A percentile compares a stretch with the other conserved stretches of the same genome.
These are phyloP conservation scores for Xerus inauris DNA, from an alignment of 2,113 vertebrate genomes.

Conservation along the genomic window DNA sequence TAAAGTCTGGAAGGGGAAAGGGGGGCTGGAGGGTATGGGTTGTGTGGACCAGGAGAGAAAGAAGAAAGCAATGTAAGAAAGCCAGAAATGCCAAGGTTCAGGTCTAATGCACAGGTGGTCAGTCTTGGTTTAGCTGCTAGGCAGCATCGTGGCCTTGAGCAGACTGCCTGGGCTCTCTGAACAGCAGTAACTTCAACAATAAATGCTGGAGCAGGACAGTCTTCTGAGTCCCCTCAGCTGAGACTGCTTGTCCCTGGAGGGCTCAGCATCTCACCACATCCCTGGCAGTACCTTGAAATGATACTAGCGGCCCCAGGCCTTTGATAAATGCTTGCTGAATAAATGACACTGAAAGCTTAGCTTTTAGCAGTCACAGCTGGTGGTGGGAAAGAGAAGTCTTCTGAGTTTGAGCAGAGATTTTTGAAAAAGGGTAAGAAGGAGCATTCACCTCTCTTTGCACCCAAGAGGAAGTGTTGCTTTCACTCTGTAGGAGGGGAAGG, in stretches of 20 bases:
- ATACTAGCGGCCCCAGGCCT: not conserved
- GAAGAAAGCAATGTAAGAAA: not conserved
- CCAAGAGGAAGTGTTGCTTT: not conserved
- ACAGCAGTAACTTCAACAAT: not conserved
- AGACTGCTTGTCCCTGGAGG: not conserved
- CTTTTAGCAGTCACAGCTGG: not conserved
- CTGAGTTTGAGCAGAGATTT: not conserved
- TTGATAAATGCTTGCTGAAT: not conserved
- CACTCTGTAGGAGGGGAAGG: not conserved
- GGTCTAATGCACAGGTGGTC: fast-evolving
- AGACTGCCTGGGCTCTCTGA: not conserved
- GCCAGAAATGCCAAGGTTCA: too few species aligned
- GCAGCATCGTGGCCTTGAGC: too few species aligned
- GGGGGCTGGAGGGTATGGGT: too few species aligned
- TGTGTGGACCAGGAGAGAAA: not conserved
- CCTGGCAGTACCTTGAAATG: not conserved
- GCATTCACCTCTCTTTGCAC: too few species aligned
- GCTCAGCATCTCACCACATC: too few species aligned
- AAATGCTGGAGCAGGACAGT: not conserved
- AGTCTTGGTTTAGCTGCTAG: too few species aligned
- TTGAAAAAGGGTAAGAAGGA: not conserved
- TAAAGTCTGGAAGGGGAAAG: not conserved
- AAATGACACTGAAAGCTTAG: not conserved
- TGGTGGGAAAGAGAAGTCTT: not conserved
- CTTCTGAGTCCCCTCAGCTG: not conserved